These are phyloP conservation scores for Pardosa pseudoannulata DNA, from an alignment of 2,888 invertebrate genomes.

Conservation along the genomic window DNA sequence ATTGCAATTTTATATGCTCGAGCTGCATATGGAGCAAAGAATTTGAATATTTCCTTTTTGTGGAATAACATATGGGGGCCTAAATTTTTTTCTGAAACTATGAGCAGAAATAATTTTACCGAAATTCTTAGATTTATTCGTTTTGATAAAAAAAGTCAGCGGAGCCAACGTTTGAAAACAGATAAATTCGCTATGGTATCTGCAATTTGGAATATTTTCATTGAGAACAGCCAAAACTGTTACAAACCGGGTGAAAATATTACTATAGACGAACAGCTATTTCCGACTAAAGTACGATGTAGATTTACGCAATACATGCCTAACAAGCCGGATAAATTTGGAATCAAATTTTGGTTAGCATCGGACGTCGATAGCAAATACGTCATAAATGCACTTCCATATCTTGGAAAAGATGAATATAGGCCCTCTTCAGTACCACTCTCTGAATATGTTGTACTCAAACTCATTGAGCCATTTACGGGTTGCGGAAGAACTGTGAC, in stretches of 20 bases:
- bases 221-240: conserved; percentile 25
- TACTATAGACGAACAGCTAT: conserved; percentile 24
- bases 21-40: too few species aligned
- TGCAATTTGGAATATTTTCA: conserved; percentile 22
- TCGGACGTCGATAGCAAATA: not conserved
- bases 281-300: conserved; percentile 21
- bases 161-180: conserved; percentile 6
- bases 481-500: not conserved
- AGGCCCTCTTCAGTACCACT: not conserved
- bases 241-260: conserved; percentile 23
- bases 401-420: not conserved
- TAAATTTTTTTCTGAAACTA: too few species aligned
- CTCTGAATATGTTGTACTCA: not conserved
- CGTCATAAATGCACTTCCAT: conserved; percentile 18
- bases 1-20: not conserved
- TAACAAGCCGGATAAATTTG: too few species aligned
- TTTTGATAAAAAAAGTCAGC: conserved; percentile 22
- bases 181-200: conserved; percentile 32
- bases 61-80: too few species aligned
- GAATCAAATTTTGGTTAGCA: conserved; percentile 10
- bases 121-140: too few species aligned
- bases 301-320: too few species aligned
- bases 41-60: too few species aligned
- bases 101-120: conserved; percentile 17
- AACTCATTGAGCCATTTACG: not conserved